Evolutionary conservation across 2,888 invertebrate species (phyloP), one percentile per base, ranked within the genome.

Genomic region (Cheilosia impressa): DNA sequence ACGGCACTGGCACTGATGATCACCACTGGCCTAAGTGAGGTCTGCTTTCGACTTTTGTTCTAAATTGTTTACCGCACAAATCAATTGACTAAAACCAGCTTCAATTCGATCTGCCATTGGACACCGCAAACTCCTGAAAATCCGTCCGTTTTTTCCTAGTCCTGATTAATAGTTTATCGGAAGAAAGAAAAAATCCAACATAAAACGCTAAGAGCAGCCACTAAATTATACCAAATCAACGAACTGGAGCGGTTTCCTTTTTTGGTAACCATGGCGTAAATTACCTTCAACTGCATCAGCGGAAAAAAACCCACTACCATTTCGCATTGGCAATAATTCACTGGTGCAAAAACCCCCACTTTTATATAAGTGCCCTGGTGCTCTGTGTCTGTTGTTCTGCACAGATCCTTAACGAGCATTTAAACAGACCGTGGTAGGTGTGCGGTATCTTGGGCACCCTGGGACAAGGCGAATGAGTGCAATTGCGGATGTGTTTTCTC

Each of bases 381-480:
- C 38, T 13, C 50, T 60, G 69, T 58, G 10, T 38, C 50, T 60
- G 69, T 58, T 76, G 63, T 81, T 72, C 55, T 62, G 65, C 60
- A 47, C 47, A 71, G 66, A 85, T 76, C 80, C 71, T 80, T 85
- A 85, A 76, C 80, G 71, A 80, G 69, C 81, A 76, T 85, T 85
- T 85, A 81, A 84, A 71, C 69, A 84, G 68, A 66, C 80, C 47
- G 47, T 50, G 47, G 63, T 50, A 55, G 57, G 58, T 65, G 55
- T 34, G 62, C 38, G n/a, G 34, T 63, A 57, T 73, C 50, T 55
- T 45, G n/a, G 47, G 34, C 58, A 84, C 55, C 69, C 38, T 19
- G 53, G 75, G 63, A 55, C n/a, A 53, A 66, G 34, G 22, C 58
- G 72, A 81, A 69, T 63, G 52, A 80, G 43, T 80, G 79, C 80